phyloP scores from a whole-genome alignment of 2,888 invertebrate genomes.

The Hydrotaea diabolus region DNA sequence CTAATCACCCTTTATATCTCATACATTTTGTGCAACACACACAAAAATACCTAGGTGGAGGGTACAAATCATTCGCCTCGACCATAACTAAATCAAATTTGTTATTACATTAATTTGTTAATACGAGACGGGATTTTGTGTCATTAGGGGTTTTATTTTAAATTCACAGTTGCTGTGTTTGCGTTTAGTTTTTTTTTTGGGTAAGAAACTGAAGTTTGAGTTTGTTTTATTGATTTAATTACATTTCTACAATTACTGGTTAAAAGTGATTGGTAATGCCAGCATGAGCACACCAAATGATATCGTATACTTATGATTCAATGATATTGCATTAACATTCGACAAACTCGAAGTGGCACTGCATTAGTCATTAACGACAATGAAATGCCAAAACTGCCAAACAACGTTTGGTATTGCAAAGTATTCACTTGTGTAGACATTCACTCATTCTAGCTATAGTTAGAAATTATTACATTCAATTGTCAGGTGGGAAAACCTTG shows the following conservation, averaged over 20 bases:
- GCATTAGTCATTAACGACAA: neutral
- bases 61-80: too few relatives aligned
- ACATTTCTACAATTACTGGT: neutral
- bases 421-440: neutral
- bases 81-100: too few relatives aligned
- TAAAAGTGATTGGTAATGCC: neutral
- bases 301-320: neutral
- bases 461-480: too few relatives aligned
- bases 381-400: neutral
- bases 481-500: neutral
- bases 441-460: neutral
- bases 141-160: too few relatives aligned
- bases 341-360: neutral
- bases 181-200: neutral
- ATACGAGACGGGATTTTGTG: too few relatives aligned
- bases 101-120: too few relatives aligned
- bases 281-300: neutral
- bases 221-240: neutral
- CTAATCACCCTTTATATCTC: too few relatives aligned
- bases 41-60: too few relatives aligned
- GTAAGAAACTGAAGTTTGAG: neutral
- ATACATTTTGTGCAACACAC: too few relatives aligned
- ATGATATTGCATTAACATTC: slow-evolving; percentile 2
- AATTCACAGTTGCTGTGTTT: neutral
- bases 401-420: neutral